phyloP scores from a whole-genome alignment of 2,888 invertebrate genomes.

The Agrilus mali region DNA sequence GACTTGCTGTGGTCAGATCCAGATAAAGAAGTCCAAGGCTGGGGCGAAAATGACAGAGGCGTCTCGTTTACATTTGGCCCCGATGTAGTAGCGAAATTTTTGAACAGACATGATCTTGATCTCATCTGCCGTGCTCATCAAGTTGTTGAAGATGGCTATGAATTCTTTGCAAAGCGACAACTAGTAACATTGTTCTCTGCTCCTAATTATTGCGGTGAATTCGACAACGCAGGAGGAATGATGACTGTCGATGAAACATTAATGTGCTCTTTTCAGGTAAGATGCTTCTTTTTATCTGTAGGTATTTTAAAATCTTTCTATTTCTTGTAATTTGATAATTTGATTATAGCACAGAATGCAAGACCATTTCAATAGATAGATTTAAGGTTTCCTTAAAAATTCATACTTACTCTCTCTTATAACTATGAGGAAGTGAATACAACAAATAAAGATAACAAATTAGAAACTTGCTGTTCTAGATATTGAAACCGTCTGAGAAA shows the following conservation, averaged over 20 bases:
- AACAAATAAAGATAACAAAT: no score
- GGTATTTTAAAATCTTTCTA: neutral
- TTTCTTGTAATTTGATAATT: neutral
- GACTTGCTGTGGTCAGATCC: slow-evolving; percentile 97
- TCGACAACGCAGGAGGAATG: slow-evolving; percentile 99
- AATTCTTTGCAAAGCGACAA: slow-evolving; percentile 97
- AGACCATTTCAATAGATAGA: neutral
- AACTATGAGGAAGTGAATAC: no score
- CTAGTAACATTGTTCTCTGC: slow-evolving; percentile 98
- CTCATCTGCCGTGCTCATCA: slow-evolving; percentile 97
- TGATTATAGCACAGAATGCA: no score
- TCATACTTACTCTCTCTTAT: no score
- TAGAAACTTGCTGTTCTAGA: slow-evolving; percentile 44
- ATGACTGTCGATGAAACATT: slow-evolving; percentile 98
- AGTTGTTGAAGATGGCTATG: slow-evolving; percentile 98
- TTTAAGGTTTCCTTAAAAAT: neutral
- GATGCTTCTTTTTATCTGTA: slow-evolving; percentile 6
- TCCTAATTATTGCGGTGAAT: slow-evolving; percentile 96
- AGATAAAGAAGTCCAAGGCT: slow-evolving; percentile 86
- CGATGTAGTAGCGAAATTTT: slow-evolving; percentile 92
- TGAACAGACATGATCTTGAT: slow-evolving; percentile 93
- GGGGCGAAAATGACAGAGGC: slow-evolving; percentile 97
- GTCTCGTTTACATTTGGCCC: slow-evolving; percentile 98
- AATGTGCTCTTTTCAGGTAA: slow-evolving; percentile 98
- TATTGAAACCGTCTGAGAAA: slow-evolving; percentile 98